These are phyloP conservation scores for Agriopis aurantiaria DNA, from an alignment of 2,888 invertebrate species.

Conservation along the genomic window DNA sequence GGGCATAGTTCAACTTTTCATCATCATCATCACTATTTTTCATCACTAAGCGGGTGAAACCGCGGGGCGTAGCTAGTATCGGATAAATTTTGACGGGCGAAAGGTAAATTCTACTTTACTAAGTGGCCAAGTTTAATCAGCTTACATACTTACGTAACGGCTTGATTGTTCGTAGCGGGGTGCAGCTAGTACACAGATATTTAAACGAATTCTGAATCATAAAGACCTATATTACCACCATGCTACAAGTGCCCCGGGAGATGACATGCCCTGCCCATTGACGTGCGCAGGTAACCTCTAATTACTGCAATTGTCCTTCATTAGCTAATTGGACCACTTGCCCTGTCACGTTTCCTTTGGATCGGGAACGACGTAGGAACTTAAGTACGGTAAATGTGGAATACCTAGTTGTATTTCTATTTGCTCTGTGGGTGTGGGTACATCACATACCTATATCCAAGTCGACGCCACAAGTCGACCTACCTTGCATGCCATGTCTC, in stretches of 20 bases:
- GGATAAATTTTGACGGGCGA: no score
- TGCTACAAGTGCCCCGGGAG: conserved; percentile 1
- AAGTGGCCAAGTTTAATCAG: no score
- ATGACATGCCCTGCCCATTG: conserved; percentile 11
- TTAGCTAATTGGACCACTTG: conserved; percentile 56
- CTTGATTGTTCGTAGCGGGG: no score
- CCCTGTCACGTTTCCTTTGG: conserved; percentile 32
- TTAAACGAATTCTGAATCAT: neutral
- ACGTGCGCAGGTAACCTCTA: conserved; percentile 44
- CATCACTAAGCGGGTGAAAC: no score
- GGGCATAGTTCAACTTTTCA: no score
- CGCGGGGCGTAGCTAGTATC: no score
- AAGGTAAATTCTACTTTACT: no score
- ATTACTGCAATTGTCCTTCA: conserved; percentile 53
- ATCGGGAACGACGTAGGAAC: conserved; percentile 17
- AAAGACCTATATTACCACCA: neutral
- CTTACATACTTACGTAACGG: no score
- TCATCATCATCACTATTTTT: no score
- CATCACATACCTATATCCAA: no score
- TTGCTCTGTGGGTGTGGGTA: neutral
- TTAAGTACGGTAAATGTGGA: neutral
- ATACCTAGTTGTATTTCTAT: neutral
- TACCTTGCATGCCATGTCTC: no score
- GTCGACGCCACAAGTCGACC: no score
- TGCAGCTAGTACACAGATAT: neutral